phyloP scores from a whole-genome alignment of 2,888 invertebrate species.

The Microctonus hyperodae region DNA sequence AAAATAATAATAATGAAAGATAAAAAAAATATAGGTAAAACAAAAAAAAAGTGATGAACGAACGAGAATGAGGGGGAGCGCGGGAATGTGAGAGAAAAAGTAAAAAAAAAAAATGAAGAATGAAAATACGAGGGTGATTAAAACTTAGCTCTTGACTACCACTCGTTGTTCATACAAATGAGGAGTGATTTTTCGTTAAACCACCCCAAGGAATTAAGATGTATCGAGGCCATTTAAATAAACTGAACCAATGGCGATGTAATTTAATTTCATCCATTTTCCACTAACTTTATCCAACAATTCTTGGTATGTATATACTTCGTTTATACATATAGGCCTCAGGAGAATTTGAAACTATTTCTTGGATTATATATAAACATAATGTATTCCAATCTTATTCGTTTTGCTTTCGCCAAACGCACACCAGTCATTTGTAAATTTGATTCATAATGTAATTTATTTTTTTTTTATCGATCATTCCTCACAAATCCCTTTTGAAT shows the following conservation, averaged over 20 bases:
- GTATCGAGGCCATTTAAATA: constrained; percentile 18
- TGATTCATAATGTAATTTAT: background rate
- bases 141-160: constrained; percentile 20
- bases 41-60: background rate
- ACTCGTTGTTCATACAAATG: constrained; percentile 26
- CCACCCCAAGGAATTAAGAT: constrained; percentile 17
- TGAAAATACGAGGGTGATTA: constrained; percentile 25
- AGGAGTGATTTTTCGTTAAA: constrained; percentile 18
- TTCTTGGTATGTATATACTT: background rate
- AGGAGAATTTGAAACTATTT: background rate
- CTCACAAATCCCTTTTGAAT: background rate
- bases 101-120: constrained; percentile 5
- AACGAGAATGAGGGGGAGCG: background rate
- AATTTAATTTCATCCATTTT: constrained; percentile 19
- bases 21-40: background rate
- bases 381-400: background rate
- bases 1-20: background rate
- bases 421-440: background rate
- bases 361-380: background rate
- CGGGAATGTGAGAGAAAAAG: background rate
- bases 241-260: constrained; percentile 11
- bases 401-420: background rate
- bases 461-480: background rate
- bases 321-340: too few species aligned
- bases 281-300: background rate